These are phyloP conservation scores for Manduca sexta DNA, from an alignment of 1,140 invertebrate species.

Conservation along the genomic window DNA sequence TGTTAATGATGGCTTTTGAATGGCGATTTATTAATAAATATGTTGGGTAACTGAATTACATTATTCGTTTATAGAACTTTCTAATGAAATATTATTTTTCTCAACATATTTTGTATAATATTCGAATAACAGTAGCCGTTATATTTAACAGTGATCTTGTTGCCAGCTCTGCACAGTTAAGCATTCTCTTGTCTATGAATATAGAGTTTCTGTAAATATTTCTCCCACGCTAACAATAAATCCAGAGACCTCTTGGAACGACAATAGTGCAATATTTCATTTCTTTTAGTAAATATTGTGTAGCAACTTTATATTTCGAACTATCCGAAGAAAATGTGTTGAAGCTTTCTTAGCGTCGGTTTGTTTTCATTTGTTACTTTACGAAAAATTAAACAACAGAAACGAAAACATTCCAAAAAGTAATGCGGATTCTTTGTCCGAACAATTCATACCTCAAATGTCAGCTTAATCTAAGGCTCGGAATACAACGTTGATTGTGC, in stretches of 20 bases:
- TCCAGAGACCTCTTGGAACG: conserved; percentile 3
- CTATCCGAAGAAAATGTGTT: no score
- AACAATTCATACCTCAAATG: conserved; percentile 41
- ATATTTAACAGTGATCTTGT: no score
- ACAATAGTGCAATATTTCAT: conserved; percentile 11
- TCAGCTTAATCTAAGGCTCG: conserved; percentile 51
- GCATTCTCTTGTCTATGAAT: neutral
- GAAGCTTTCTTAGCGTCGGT: no score
- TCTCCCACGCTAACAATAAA: conserved; percentile 16
- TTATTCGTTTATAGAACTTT: no score
- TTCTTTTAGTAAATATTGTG: conserved; percentile 2
- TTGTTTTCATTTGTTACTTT: neutral
- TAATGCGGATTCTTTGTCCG: conserved; percentile 29
- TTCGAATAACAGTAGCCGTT: no score
- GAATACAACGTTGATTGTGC: conserved; percentile 49
- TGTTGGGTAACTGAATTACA: no score
- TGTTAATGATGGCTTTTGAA: no score
- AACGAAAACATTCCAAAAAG: conserved; percentile 25
- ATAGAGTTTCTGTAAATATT: neutral
- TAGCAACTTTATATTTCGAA: no score
- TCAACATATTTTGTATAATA: no score
- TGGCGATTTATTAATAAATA: no score
- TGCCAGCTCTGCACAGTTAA: neutral
- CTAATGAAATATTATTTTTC: no score
- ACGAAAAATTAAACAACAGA: conserved; percentile 7